These are phyloP conservation scores for Drosophila takahashii DNA, from an alignment of 1,140 invertebrate species.

Conservation along the genomic window DNA sequence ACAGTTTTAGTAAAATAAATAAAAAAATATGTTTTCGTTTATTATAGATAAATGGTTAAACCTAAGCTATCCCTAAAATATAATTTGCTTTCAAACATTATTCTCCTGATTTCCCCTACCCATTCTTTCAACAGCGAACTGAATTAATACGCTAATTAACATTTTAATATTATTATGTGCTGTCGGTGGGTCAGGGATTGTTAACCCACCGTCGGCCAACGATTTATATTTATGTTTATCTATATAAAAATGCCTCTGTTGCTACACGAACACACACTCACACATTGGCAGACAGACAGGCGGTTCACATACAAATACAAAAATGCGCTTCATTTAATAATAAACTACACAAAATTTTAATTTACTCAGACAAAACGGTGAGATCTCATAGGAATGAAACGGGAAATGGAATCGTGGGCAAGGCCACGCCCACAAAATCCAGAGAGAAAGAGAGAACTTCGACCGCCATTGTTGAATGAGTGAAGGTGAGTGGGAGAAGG, in stretches of 20 bases:
- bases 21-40: background rate
- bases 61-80: background rate
- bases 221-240: conserved; percentile 58
- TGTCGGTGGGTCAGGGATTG: conserved; percentile 17
- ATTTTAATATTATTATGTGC: conserved; percentile 79
- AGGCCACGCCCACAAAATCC: conserved; percentile 59
- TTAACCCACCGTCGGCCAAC: conserved; percentile 42
- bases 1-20: background rate
- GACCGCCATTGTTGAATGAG: conserved; percentile 52
- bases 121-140: conserved; percentile 50
- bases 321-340: conserved; percentile 84
- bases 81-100: background rate
- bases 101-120: background rate
- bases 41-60: background rate
- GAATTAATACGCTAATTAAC: conserved; percentile 80
- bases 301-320: conserved; percentile 69
- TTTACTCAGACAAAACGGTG: conserved; percentile 67
- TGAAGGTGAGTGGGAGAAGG: conserved; percentile 1
- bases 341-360: conserved; percentile 84
- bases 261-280: conserved; percentile 16
- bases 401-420: conserved; percentile 33
- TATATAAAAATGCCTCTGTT: conserved; percentile 50
- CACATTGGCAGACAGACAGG: conserved; percentile 14
- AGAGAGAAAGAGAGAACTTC: conserved; percentile 2
- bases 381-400: conserved; percentile 42